Conservation (phyloP, 2,888 invertebrate species). For the Drosophila anomalipes region DNA sequence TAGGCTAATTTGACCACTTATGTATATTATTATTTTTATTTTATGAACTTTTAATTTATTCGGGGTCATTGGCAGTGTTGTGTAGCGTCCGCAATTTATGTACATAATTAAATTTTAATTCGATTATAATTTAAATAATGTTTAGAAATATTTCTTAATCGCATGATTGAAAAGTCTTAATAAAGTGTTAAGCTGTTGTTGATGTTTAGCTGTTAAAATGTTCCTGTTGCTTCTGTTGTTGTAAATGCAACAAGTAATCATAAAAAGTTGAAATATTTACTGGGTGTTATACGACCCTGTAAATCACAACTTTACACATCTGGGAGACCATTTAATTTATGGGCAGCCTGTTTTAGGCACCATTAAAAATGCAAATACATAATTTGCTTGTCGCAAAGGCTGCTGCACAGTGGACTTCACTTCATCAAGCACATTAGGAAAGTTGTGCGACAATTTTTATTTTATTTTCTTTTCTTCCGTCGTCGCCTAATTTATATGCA, state of each 20-base stretch:
- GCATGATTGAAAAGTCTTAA: background rate
- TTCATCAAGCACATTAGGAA: conserved; percentile 62
- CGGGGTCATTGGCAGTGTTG: background rate
- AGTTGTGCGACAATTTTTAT: conserved; percentile 46
- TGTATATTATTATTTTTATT: conserved; percentile 8
- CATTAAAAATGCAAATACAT: conserved; percentile 68
- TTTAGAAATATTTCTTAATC: background rate
- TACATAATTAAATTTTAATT: background rate
- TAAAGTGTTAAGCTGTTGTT: background rate
- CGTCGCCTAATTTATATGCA: conserved; percentile 60
- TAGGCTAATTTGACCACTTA: conserved; percentile 16
- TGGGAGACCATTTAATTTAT: conserved; percentile 45
- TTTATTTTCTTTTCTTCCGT: background rate
- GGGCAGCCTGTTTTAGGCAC: conserved; percentile 38
- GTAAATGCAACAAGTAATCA: conserved; percentile 2
- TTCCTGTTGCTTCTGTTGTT: background rate
- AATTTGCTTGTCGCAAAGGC: conserved; percentile 21
- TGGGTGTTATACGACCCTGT: background rate
- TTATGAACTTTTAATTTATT: background rate
- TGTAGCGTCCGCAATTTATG: background rate
- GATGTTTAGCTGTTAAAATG: background rate
- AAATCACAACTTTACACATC: conserved; percentile 17
- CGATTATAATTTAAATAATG: background rate
- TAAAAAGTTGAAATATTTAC: conserved; percentile 3
- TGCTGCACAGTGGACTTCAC: conserved; percentile 27